A percentile compares a stretch with the other conserved stretches of the same genome.
These are phyloP conservation scores for Lepidothrix coronata DNA, from an alignment of 2,113 vertebrate genomes.

Conservation along the genomic window DNA sequence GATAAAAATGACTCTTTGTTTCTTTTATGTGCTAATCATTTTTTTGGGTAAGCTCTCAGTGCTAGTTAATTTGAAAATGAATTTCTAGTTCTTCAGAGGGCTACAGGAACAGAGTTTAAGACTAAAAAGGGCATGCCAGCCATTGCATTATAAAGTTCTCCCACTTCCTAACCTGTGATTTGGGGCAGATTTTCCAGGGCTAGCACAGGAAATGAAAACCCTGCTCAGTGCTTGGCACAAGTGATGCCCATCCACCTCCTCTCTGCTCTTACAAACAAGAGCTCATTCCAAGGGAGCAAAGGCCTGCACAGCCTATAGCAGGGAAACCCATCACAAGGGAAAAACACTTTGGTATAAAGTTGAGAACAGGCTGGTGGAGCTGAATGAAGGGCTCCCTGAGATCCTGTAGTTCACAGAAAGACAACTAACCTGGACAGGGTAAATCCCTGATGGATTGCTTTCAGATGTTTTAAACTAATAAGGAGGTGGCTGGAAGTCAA, in stretches of 20 bases:
- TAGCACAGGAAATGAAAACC: neutral
- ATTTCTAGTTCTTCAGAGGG: neutral
- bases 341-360: neutral
- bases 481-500: neutral
- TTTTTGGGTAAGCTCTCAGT: neutral
- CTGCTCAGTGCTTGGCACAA: neutral
- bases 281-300: neutral
- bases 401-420: neutral
- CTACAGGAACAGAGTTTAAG: neutral
- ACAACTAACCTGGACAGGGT: neutral
- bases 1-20: neutral
- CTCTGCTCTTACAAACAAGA: neutral
- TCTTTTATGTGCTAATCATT: neutral
- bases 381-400: neutral
- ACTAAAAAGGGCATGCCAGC: neutral
- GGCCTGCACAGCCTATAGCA: neutral
- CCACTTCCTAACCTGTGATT: neutral
- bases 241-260: fast-evolving
- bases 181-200: neutral
- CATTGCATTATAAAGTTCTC: neutral
- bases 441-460: neutral
- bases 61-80: neutral
- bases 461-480: neutral
- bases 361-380: neutral
- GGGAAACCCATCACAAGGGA: neutral